Percentiles rank a stretch among this genome's conserved stretches.
phyloP scores from a whole-genome alignment of 1,140 invertebrate genomes.

The Drosophila setifemur region DNA sequence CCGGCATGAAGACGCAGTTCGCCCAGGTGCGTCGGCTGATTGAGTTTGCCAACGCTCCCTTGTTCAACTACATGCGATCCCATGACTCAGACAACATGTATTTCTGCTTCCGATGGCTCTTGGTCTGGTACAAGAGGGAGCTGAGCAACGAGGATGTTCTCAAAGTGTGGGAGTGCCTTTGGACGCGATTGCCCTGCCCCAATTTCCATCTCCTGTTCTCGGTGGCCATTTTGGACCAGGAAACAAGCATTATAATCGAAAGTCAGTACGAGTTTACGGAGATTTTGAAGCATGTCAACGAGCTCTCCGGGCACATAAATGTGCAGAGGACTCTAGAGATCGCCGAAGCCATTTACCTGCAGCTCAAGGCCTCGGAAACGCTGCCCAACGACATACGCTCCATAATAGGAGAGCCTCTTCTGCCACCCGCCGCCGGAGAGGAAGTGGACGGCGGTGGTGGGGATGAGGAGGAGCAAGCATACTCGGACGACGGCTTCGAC shows the following conservation, averaged over 20 bases:
- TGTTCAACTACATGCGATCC: constrained; percentile 93
- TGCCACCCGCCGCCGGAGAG: constrained; percentile 54
- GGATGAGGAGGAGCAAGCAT: constrained; percentile 42
- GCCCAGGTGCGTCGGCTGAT: constrained; percentile 92
- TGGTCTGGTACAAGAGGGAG: constrained; percentile 93
- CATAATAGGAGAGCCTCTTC: constrained; percentile 86
- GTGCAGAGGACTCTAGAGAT: constrained; percentile 90
- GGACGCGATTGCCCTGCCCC: constrained; percentile 95
- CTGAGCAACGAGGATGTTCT: constrained; percentile 89
- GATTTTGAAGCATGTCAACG: constrained; percentile 98
- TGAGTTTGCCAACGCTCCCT: constrained; percentile 90
- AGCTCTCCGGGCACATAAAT: constrained; percentile 92
- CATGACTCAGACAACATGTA: constrained; percentile 99
- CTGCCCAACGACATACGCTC: constrained; percentile 87
- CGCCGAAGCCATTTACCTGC: constrained; percentile 94
- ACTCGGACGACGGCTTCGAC: constrained; percentile 75
- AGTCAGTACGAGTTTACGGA: constrained; percentile 97
- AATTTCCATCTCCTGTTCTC: constrained; percentile 97
- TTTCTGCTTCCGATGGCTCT: constrained; percentile 97
- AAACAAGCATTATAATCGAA: constrained; percentile 93
- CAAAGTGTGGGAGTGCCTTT: constrained; percentile 92
- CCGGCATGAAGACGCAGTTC: constrained; percentile 97
- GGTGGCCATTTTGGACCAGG: constrained; percentile 94
- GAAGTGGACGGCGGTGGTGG: constrained; percentile 31
- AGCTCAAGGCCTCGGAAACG: constrained; percentile 88